Percentiles rank a stretch among this genome's conserved stretches.
Evolutionary conservation across 2,888 invertebrate species (phyloP).

Genomic region (Melanostoma scalare): DNA sequence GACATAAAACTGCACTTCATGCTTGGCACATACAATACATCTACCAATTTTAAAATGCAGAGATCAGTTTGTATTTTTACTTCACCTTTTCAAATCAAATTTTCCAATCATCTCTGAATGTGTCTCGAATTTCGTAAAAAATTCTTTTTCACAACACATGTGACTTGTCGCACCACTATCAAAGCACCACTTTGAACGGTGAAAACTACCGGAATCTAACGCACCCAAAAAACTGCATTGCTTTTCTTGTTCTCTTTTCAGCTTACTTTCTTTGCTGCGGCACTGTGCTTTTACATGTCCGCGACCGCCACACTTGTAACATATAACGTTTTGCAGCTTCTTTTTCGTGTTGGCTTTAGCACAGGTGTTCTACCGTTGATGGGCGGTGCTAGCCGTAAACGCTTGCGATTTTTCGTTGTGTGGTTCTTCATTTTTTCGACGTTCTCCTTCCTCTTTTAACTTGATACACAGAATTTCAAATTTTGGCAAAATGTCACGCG

Average conservation of each 20-base stretch:
- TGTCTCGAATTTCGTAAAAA: conserved; percentile 35
- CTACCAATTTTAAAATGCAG: conserved; percentile 44
- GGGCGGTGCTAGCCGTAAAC: conserved; percentile 14
- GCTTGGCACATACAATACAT: conserved; percentile 43
- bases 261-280: conserved; percentile 21
- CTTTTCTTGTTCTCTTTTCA: conserved; percentile 32
- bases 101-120: conserved; percentile 35
- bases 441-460: conserved; percentile 27
- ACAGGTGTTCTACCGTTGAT: conserved; percentile 13
- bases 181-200: conserved; percentile 38
- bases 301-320: conserved; percentile 34
- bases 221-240: conserved; percentile 38
- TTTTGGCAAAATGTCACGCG: conserved; percentile 34
- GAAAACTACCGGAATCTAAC: conserved; percentile 26
- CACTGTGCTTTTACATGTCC: conserved; percentile 33
- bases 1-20: conserved; percentile 46
- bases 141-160: conserved; percentile 36
- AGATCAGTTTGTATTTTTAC: conserved; percentile 38
- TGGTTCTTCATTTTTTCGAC: conserved; percentile 2
- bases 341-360: conserved; percentile 29
- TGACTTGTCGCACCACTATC: conserved; percentile 39
- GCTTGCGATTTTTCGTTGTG: conserved; percentile 24
- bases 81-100: conserved; percentile 40
- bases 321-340: conserved; percentile 27
- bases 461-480: conserved; percentile 31